Base-by-base conservation (phyloP, 2,113 vertebrate species). In the Chrysochloris asiatica region DNA sequence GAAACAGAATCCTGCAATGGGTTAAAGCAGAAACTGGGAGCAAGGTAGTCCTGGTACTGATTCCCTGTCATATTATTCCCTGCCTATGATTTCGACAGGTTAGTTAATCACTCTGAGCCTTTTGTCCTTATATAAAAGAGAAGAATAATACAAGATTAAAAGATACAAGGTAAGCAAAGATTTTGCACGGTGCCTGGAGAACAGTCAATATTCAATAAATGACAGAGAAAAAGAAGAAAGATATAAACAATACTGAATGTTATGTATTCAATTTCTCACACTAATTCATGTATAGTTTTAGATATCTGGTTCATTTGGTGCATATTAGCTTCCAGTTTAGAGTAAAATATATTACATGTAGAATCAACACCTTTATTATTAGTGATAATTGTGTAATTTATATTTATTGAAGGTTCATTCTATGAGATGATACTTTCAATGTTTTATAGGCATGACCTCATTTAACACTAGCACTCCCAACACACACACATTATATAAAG, bases 131-230 rank as follows among this genome's bases (percentile, higher is more conserved):
- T 61, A 21, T 78, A 38, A 92, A 61, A 71, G 19, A 41, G 52
- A 50, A 71, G n/a, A n/a, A 59, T 26, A 88, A 90, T 41, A 38
- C 52, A 48, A 30, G 8, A 9, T 71, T n/a, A n/a, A n/a, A n/a
- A n/a, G n/a, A n/a, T n/a, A n/a, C n/a, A n/a, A n/a, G n/a, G n/a
- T n/a, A n/a, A n/a, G n/a, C n/a, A 72, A 72, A 72, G 43, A 24
- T 11, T 79, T 88, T 83, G 4, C 3, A 45, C 0, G 38, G 30
- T 61, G 21, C 26, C n/a, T 80, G 63, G 3, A 56, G 22, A 54
- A 87, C 0, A 77, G 14, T n/a, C 41, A 79, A 73, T 94, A 61
- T 65, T 90, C 63, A 86, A 11, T 94, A 76, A 88, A 90, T 80
- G 45, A 83, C 30, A 86, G 21, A 2, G 33, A 63, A n/a, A 6